These are phyloP conservation scores for Mus musculus DNA, from an alignment of 2,113 vertebrate species.

Conservation along the genomic window DNA sequence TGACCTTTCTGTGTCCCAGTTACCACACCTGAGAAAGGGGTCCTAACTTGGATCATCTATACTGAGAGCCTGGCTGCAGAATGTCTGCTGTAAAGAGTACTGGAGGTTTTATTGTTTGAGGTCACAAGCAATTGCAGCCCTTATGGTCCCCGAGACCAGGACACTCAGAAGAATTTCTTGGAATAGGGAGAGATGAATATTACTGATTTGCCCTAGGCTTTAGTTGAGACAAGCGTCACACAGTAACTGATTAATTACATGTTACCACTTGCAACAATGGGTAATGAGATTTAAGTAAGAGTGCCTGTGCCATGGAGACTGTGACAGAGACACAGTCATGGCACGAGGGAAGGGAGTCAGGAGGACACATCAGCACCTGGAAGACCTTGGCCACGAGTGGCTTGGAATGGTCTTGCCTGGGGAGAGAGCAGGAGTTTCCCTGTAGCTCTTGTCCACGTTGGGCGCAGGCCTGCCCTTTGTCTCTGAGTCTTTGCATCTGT, in stretches of 20 bases:
- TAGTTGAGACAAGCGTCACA: not conserved
- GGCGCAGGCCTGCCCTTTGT: rapidly evolving
- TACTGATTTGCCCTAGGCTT: not conserved
- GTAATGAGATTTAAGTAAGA: not conserved
- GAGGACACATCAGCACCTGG: not conserved
- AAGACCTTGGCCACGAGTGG: not conserved
- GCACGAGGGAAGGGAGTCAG: not conserved
- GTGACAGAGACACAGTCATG: not conserved
- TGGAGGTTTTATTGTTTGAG: not conserved
- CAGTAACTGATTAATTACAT: not conserved
- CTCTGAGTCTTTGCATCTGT: not conserved
- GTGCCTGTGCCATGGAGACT: rapidly evolving
- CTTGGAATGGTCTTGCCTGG: not conserved
- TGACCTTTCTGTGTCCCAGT: not conserved
- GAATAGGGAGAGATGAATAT: not conserved
- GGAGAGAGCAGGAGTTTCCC: not conserved
- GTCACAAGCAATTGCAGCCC: rapidly evolving
- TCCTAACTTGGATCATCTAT: not conserved
- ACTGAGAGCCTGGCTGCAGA: not conserved
- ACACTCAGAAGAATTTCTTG: not conserved
- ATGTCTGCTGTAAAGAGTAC: not conserved
- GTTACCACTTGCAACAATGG: rapidly evolving
- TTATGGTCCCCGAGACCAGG: not conserved
- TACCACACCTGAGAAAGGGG: not conserved
- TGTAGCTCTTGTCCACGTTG: not conserved